Evolutionary conservation across 1,140 invertebrate species (phyloP).

Genomic region (Drosophila lacertosa): DNA sequence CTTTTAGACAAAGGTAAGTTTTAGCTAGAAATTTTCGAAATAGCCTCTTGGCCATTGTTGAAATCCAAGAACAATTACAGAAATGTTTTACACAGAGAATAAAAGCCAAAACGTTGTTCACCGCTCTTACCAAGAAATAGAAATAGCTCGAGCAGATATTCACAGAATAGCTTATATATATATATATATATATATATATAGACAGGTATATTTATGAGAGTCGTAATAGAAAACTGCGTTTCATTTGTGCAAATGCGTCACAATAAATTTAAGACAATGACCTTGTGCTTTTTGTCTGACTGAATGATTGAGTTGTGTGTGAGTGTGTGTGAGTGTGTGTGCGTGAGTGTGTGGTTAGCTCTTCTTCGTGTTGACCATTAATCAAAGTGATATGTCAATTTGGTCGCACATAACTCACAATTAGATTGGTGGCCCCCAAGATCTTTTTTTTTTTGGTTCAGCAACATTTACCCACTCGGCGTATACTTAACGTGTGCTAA

Average conservation of each 20-base stretch:
- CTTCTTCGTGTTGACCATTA: slow-evolving; percentile 34
- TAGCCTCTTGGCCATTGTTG: slow-evolving; percentile 18
- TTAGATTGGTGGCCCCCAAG: slow-evolving; percentile 35
- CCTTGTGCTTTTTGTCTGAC: slow-evolving; percentile 25
- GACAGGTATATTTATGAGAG: slow-evolving; percentile 43
- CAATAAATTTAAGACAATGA: slow-evolving; percentile 68
- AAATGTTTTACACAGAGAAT: slow-evolving; percentile 7
- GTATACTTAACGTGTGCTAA: slow-evolving; percentile 7
- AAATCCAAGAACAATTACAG: neutral
- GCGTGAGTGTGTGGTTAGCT: slow-evolving; percentile 1
- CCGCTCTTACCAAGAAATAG: neutral
- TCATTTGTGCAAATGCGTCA: slow-evolving; percentile 38
- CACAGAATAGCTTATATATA: too few relatives aligned
- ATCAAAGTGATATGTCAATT: slow-evolving; percentile 73
- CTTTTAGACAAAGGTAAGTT: slow-evolving; percentile 3
- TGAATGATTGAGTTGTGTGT: slow-evolving; percentile 46
- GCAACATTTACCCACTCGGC: neutral
- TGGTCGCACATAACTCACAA: slow-evolving; percentile 60
- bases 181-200: slow-evolving; percentile 38
- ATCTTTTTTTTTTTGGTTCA: too few relatives aligned
- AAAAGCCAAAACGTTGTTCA: neutral
- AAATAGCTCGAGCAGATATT: too few relatives aligned
- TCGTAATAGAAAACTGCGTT: slow-evolving; percentile 22
- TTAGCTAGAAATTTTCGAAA: neutral
- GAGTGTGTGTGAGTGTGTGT: neutral